Evolutionary conservation across 37 sponge, comb jelly and placozoan species (phyloP).

Genomic region (Haliclona indistincta): DNA sequence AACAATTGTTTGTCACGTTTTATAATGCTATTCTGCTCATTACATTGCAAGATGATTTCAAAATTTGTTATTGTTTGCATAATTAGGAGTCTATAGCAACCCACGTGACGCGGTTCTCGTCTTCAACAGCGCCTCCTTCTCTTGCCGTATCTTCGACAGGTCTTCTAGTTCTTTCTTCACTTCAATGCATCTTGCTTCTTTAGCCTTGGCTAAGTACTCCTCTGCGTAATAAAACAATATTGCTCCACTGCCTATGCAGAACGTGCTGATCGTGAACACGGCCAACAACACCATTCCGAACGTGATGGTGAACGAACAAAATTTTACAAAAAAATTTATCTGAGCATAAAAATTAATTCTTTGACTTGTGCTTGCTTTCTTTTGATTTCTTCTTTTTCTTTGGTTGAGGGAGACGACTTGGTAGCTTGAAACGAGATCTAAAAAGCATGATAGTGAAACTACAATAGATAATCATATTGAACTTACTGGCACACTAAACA

Average conservation of each 20-base stretch:
- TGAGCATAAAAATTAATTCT: not conserved
- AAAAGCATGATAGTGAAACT: not conserved
- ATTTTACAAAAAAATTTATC: not conserved
- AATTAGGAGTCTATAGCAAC: not conserved
- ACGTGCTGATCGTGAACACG: not conserved
- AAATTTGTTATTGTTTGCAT: no score
- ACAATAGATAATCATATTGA: not conserved
- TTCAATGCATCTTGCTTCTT: not conserved
- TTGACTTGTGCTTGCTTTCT: not conserved
- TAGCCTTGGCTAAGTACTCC: not conserved
- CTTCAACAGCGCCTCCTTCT: not conserved
- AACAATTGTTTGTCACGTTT: not conserved
- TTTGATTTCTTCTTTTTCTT: conserved; percentile 32
- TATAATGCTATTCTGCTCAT: not conserved
- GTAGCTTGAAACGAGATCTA: conserved; percentile 83
- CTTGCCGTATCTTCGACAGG: not conserved
- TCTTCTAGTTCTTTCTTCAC: not conserved
- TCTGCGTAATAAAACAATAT: not conserved
- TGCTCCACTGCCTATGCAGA: not conserved
- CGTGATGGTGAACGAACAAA: not conserved
- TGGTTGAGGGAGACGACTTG: conserved; percentile 5
- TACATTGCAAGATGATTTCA: not conserved
- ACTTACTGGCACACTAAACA: conserved; percentile 87
- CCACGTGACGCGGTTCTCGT: not conserved
- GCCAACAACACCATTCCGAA: not conserved